phyloP scores from a whole-genome alignment of 2,888 invertebrate species.

The Eupithecia tripunctaria region DNA sequence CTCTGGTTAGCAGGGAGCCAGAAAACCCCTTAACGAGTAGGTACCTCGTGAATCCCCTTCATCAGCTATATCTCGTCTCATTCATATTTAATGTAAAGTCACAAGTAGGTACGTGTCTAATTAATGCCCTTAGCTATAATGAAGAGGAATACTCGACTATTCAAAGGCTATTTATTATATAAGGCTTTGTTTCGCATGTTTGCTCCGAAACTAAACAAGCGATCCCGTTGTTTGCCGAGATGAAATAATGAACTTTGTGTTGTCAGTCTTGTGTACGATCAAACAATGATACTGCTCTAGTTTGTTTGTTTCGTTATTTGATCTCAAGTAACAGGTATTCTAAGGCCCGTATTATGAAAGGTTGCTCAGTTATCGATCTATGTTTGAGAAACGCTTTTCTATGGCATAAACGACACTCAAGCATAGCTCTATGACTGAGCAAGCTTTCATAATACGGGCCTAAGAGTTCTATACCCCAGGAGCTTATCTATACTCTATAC shows the following conservation, averaged over 20 bases:
- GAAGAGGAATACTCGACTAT: constrained; percentile 33
- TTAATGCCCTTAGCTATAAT: constrained; percentile 25
- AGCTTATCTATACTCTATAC: too few relatives aligned
- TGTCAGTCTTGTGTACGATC: constrained; percentile 16
- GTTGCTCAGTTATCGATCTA: too few relatives aligned
- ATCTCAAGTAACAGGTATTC: background rate
- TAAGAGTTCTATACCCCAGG: background rate
- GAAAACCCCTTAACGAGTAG: background rate
- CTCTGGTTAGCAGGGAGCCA: background rate
- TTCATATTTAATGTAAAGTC: constrained; percentile 38
- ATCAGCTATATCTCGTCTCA: constrained; percentile 4
- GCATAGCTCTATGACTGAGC: too few relatives aligned
- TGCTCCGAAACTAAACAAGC: constrained; percentile 33
- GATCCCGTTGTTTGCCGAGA: constrained; percentile 25
- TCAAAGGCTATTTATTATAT: constrained; percentile 8
- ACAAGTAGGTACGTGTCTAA: constrained; percentile 29
- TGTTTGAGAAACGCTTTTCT: too few relatives aligned
- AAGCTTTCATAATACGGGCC: too few relatives aligned
- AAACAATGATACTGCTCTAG: constrained; percentile 18
- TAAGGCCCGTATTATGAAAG: too few relatives aligned
- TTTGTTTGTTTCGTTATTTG: constrained; percentile 1
- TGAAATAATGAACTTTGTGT: constrained; percentile 33
- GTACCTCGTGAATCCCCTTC: background rate
- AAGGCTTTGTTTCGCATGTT: constrained; percentile 31
- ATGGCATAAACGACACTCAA: too few relatives aligned